Base-by-base conservation (phyloP, 1,140 invertebrate genomes). In the Diorhabda sublineata region DNA sequence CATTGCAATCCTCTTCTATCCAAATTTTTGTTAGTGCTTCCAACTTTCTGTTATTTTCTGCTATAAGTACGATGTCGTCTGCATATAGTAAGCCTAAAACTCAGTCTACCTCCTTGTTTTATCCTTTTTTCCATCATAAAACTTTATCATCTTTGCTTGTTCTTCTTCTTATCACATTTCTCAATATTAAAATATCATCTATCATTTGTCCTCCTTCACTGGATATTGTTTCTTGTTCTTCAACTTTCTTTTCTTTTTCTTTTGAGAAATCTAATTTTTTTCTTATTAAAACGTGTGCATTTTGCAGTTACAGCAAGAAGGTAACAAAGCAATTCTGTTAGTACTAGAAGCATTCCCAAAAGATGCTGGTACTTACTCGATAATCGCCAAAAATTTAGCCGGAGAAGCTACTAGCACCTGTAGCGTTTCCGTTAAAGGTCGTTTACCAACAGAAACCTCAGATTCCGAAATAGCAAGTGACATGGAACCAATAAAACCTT, bases 401-500 rank as follows among this genome's bases (percentile, higher is more conserved):
- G 90, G 89, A 42, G 88, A 90, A 78, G 84, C 84, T 4, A 85
- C 84, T 11, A 85, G 84, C 65, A 84, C 84, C 66, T 90, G 88
- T 72, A 87, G 84, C 76, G 86, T 91, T n/a, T 85, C 87, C 45
- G 89, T 91, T 7, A 91, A 91, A 81, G 88, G 87, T 64, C 84
- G 86, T 56, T 79, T 90, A 47, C 89, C 89, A 3, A 86, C 87
- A 69, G 90, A 91, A 80, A 90, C 88, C n/a, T 90, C 88, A 64
- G 89, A 91, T 79, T 89, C 88, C 3, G 90, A 91, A 77, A 76
- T 90, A 61, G 84, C 88, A 45, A 87, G 85, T 67, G 90, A 92
- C 69, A 87, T 89, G 78, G 89, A 91, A 73, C 88, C 89, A 0
- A 84, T 89, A 4, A 87, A 89, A 71, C 92, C 92, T 2, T 86